Conservation (phyloP, 2,797 vertebrate species). For the Tamandua tetradactyla region DNA sequence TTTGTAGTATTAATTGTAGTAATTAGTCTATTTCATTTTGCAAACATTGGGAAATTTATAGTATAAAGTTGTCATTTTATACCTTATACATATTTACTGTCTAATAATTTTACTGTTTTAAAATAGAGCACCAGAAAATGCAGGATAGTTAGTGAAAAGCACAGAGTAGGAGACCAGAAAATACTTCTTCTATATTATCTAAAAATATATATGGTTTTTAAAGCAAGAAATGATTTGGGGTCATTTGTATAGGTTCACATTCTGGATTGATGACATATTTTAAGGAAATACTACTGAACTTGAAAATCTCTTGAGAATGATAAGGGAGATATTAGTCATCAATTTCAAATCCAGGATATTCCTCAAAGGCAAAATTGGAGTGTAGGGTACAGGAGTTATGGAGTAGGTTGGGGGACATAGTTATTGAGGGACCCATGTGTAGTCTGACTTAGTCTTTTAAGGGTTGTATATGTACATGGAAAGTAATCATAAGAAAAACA, state of each 20-base stretch:
- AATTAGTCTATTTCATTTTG: conserved; percentile 42
- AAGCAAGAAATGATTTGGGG: conserved; percentile 3
- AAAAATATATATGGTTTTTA: not conserved
- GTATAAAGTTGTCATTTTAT: not conserved
- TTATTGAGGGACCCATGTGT: not conserved
- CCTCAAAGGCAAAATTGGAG: not conserved
- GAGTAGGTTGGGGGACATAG: not conserved
- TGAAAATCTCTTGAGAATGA: not conserved
- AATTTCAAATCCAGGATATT: not conserved
- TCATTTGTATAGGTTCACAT: not conserved
- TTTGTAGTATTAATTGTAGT: conserved; percentile 11
- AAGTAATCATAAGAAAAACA: conserved; percentile 9
- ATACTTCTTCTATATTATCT: not conserved
- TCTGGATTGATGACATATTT: not conserved
- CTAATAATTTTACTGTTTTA: not conserved
- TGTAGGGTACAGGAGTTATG: too few relatives aligned
- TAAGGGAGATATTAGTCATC: not conserved
- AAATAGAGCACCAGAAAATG: conserved; percentile 41
- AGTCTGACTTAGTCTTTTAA: not conserved
- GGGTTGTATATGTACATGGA: not conserved
- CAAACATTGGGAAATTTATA: not conserved
- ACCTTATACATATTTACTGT: not conserved
- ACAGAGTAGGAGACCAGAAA: not conserved
- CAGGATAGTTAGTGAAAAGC: not conserved
- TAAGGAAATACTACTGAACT: not conserved